A percentile compares a stretch with the other conserved stretches of the same genome.
phyloP scores from a whole-genome alignment of 2,797 vertebrate genomes.

The Thripadectes ignobilis region DNA sequence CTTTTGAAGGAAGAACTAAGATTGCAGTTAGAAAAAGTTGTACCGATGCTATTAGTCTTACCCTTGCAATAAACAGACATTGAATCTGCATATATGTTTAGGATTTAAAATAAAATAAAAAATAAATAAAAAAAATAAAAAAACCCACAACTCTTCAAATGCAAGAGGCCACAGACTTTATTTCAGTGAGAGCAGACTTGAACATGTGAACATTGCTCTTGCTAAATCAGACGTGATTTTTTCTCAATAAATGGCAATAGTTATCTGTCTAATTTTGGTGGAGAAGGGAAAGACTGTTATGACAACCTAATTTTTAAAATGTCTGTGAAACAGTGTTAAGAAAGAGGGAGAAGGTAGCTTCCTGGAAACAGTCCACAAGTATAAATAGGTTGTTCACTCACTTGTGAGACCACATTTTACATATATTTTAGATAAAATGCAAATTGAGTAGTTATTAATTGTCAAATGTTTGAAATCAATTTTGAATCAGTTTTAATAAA shows the following conservation, averaged over 20 bases:
- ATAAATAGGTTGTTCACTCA: neutral
- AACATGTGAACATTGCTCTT: neutral
- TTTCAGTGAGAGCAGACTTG: neutral
- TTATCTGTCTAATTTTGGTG: neutral
- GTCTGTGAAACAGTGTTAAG: neutral
- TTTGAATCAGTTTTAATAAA: neutral
- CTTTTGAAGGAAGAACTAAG: conserved; percentile 3
- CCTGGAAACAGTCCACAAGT: neutral
- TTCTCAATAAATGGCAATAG: neutral
- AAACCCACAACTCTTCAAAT: neutral
- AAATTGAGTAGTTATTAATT: neutral
- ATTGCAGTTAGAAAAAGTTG: neutral
- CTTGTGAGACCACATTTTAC: neutral
- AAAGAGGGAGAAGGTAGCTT: neutral
- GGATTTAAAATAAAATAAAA: neutral
- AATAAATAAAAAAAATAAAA: too few relatives aligned
- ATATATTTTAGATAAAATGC: neutral
- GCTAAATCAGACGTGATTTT: neutral
- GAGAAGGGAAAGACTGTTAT: neutral
- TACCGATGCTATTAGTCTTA: neutral
- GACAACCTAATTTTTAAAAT: neutral
- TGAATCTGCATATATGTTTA: neutral
- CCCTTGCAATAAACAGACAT: neutral
- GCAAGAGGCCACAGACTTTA: neutral
- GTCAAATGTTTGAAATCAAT: neutral